Conservation (phyloP, 2,888 invertebrate genomes). For the Drepana falcataria region DNA sequence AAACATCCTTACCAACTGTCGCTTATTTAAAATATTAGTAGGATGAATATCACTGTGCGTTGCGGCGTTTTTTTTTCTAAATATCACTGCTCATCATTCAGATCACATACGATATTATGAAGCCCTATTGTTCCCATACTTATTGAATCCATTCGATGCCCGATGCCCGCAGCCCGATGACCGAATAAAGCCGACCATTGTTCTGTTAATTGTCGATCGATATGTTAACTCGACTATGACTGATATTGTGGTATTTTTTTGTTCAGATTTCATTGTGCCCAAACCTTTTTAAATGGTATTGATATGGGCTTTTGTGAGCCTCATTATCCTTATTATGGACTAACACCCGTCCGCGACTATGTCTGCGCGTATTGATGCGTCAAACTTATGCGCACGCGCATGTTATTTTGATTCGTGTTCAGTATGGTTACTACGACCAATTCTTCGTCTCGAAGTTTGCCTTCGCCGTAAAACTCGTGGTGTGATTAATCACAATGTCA, state of each 20-base stretch:
- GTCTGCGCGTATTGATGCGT: neutral
- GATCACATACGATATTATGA: neutral
- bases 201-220: constrained; percentile 50
- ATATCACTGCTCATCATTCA: too few relatives aligned
- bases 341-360: neutral
- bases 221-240: constrained; percentile 48
- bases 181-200: constrained; percentile 37
- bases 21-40: too few relatives aligned
- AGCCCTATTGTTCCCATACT: constrained; percentile 18
- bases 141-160: constrained; percentile 17
- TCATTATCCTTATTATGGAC: constrained; percentile 14
- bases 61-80: too few relatives aligned
- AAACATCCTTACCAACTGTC: too few relatives aligned
- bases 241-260: constrained; percentile 19
- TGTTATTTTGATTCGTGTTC: too few relatives aligned
- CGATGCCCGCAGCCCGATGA: constrained; percentile 23
- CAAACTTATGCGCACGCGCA: neutral
- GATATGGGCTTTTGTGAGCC: constrained; percentile 6
- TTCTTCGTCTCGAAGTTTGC: too few relatives aligned
- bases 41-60: too few relatives aligned
- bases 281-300: neutral
- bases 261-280: constrained; percentile 4
- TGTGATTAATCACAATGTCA: too few relatives aligned
- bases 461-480: too few relatives aligned
- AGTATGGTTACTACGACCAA: too few relatives aligned